Base-by-base conservation (phyloP, 2,113 vertebrate genomes). In the Periophthalmus modestus region DNA sequence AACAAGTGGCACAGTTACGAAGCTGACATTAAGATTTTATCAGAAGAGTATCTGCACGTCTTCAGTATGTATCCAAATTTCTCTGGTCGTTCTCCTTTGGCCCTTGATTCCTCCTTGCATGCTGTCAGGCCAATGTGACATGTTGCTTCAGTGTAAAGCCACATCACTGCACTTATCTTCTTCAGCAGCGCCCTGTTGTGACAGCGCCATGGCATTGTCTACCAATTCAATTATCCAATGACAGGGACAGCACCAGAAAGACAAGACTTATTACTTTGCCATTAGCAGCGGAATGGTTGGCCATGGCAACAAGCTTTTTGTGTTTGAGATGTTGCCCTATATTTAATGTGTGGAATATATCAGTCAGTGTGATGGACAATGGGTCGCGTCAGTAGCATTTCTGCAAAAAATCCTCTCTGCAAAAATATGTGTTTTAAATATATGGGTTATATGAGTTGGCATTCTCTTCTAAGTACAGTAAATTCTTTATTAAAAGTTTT, bases 191-290 rank as follows among this genome's bases (percentile, higher is more conserved):
- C 69, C 62, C 72, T 28, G 10, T 80, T 57, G 82, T 77, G 83
- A 82, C 83, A 82, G 76, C 84, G 46, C 74, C 76, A 75, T 34
- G 77, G 50, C 75, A 71, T 69, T 71, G 78, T 80, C 82, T 73
- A 74, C 76, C 82, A 66, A 82, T 88, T 89, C 67, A 79, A 87
- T 89, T 88, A 91, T 50, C 0, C n/a, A 23, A 72, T 81, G 81
- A 81, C 81, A 75, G 66, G 63, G 59, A 84, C 67, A 69, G 23
- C 47, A 72, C 21, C 57, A 71, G 18, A 39, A 59, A 81, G 73
- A 75, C 75, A 24, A 77, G 78, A 74, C 54, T 75, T 80, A 81
- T 80, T 77, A 73, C 78, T 78, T 72, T 50, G 61, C 79, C 72
- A 75, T 84, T 78, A 76, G 69, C 52, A 39, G 43, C 47, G 24